Base-by-base conservation (phyloP, 2,888 invertebrate species). In the Eupelmus urozonus region DNA sequence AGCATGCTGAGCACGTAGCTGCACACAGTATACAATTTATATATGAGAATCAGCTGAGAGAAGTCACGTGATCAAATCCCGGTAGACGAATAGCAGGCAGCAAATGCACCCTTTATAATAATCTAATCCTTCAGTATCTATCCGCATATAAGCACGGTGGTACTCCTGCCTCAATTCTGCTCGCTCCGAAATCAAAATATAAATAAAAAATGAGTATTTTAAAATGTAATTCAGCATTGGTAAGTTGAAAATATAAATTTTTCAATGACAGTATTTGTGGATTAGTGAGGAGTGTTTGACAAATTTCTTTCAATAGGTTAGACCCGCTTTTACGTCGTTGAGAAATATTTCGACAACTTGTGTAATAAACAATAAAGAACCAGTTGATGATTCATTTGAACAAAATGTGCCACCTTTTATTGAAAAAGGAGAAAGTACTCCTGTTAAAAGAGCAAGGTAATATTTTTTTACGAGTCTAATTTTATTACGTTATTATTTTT, bases 361-460 rank as follows among this genome's bases (percentile, higher is more conserved):
- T 79, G 62, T 53, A 49, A 72, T 78, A 2, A 82, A 55, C n/a
- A 76, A 34, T 40, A 84, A 82, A 71, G 74, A 82, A 59, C 80
- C 81, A 3, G 77, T 82, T 42, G 82, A 85, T 67, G 70, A 87
- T 40, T 72, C 84, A 81, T 85, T 87, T 83, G 85, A 85, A 2
- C 79, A 86, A 42, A 81, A 85, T 78, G 83, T 75, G 5, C 86
- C 86, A 78, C 86, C 87, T 0, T 79, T 71, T 16, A 87, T 87
- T 59, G 85, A 87, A 9, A 80, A 83, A 34, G 84, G 83, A 27
- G 88, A 89, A 80, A 83, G 77, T 77, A 40, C 80, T 42, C 62
- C 81, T n/a, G 73, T 85, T 16, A 89, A 88, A 81, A 82, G 83
- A 82, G 88, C 88, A 69, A 80, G 87, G 87, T 87, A 60, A 74